Percentiles rank a stretch among this genome's conserved stretches.
Evolutionary conservation across 30 jellyfish, hydroid and myxozoan genomes (phyloP).

Genomic region (Aurelia sp.): DNA sequence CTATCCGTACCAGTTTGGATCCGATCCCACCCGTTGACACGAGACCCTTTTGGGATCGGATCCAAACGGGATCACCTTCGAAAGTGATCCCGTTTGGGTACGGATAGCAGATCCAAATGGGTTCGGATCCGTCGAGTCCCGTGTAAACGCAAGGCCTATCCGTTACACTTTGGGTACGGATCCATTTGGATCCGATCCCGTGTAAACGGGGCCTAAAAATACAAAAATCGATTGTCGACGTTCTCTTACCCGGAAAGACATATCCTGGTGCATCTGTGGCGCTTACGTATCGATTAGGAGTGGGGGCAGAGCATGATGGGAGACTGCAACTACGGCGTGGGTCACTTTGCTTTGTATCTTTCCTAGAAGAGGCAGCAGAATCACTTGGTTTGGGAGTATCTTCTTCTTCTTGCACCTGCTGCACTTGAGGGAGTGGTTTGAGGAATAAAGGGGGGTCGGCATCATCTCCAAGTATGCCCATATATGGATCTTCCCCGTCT

Average conservation of each 20-base stretch:
- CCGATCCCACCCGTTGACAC: too few relatives aligned
- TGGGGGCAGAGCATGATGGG: slow-evolving; percentile 48
- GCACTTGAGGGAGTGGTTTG: slow-evolving; percentile 22
- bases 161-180: too few relatives aligned
- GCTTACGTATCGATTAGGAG: slow-evolving; percentile 17
- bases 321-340: slow-evolving; percentile 48
- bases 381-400: slow-evolving; percentile 32
- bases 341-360: slow-evolving; percentile 5
- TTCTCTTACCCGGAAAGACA: background rate
- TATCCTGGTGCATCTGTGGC: slow-evolving; percentile 34
- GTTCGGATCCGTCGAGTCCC: too few relatives aligned
- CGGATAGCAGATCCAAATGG: too few relatives aligned
- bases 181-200: too few relatives aligned
- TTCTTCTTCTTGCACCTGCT: slow-evolving; percentile 11
- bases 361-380: background rate
- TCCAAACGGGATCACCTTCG: too few relatives aligned
- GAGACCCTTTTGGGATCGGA: too few relatives aligned
- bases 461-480: slow-evolving; percentile 22
- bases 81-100: too few relatives aligned
- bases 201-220: too few relatives aligned
- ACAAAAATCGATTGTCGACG: too few relatives aligned
- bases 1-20: too few relatives aligned
- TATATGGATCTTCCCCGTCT: slow-evolving; percentile 32
- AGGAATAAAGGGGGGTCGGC: slow-evolving; percentile 34
- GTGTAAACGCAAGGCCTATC: too few relatives aligned